Evolutionary conservation across 53 echinoderm and acorn worm species (phyloP).

Genomic region (Zoroaster sp.): DNA sequence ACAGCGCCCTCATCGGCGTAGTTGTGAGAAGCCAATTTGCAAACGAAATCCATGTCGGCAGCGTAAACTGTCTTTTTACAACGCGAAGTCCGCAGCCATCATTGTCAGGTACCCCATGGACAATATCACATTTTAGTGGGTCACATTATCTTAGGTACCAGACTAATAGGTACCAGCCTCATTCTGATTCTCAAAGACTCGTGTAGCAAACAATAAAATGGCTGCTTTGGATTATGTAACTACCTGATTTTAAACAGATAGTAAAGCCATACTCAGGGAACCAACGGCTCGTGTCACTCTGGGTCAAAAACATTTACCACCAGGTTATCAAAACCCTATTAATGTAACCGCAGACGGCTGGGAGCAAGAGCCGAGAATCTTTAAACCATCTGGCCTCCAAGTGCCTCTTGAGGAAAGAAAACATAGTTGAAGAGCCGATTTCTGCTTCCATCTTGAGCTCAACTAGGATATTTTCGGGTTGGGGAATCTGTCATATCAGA

Average conservation of each 20-base stretch:
- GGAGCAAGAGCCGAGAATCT: background rate
- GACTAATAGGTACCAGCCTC: too few relatives aligned
- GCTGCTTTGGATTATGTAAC: too few relatives aligned
- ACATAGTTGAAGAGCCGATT: background rate
- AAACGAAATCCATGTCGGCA: too few relatives aligned
- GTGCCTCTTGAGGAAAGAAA: background rate
- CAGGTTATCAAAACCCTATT: conserved; percentile 60
- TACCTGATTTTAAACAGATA: conserved; percentile 29
- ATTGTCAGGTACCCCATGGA: too few relatives aligned
- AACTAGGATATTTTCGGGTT: conserved; percentile 35
- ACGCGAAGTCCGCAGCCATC: too few relatives aligned
- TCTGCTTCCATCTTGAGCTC: conserved; percentile 18
- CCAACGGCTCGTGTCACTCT: conserved; percentile 21
- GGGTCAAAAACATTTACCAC: conserved; percentile 24
- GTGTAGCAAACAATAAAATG: too few relatives aligned
- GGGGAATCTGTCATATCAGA: conserved; percentile 11
- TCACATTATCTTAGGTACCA: too few relatives aligned
- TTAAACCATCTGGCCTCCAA: conserved; percentile 28
- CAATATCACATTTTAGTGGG: too few relatives aligned
- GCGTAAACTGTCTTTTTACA: too few relatives aligned
- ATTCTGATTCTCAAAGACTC: too few relatives aligned
- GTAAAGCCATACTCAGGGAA: background rate
- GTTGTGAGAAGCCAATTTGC: too few relatives aligned
- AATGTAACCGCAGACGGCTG: conserved; percentile 1
- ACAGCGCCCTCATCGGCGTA: too few relatives aligned